These are phyloP conservation scores for Rhinichthys osculus DNA, from an alignment of 2,797 vertebrate species.

Conservation along the genomic window DNA sequence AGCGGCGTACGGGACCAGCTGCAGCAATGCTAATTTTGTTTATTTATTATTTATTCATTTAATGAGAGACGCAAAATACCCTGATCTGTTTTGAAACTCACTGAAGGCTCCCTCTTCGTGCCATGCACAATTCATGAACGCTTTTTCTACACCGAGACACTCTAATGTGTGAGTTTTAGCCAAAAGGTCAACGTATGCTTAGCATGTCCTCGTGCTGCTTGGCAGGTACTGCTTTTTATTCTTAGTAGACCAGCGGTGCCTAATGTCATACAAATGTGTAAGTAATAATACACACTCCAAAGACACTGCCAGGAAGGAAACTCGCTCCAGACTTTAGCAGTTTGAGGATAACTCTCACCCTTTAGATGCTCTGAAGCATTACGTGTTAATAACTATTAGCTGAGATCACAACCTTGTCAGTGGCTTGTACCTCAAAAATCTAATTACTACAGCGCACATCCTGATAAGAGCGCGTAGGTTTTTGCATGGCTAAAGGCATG, in stretches of 20 bases:
- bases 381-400: conserved; percentile 8
- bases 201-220: conserved; percentile 5
- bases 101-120: not conserved
- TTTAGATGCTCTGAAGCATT: conserved; percentile 20
- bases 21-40: conserved; percentile 52
- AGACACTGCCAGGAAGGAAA: conserved; percentile 40
- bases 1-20: conserved; percentile 12
- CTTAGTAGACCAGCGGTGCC: conserved; percentile 12
- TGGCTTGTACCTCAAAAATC: not conserved
- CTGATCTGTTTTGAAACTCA: conserved; percentile 29
- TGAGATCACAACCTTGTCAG: conserved; percentile 17
- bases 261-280: conserved; percentile 51
- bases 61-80: conserved; percentile 34
- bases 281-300: conserved; percentile 27
- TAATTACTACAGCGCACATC: not conserved
- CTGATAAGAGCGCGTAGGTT: not conserved
- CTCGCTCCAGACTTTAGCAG: conserved; percentile 6
- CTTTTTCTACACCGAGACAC: conserved; percentile 3
- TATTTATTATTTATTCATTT: conserved; percentile 57
- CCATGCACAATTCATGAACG: conserved; percentile 33
- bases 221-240: conserved; percentile 25
- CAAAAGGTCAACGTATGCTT: conserved; percentile 28
- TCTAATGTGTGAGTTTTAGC: conserved; percentile 35
- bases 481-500: conserved; percentile 10
- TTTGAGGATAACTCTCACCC: not conserved